Evolutionary conservation across 1,140 invertebrate genomes (phyloP).

Genomic region (Eulimnadia texana): DNA sequence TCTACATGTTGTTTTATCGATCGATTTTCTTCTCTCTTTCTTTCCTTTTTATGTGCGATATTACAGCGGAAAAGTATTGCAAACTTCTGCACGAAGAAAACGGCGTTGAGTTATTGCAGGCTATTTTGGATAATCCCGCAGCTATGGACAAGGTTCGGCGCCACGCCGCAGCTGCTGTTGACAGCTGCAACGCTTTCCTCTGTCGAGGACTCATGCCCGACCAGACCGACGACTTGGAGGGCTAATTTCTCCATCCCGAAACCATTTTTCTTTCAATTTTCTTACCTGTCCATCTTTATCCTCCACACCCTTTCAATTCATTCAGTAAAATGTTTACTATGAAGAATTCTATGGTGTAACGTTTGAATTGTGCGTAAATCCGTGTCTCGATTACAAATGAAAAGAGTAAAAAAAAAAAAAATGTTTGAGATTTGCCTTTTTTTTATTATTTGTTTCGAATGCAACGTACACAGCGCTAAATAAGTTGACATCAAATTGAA

Average conservation of each 20-base stretch:
- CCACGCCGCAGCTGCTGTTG: background rate
- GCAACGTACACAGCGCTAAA: too few relatives aligned
- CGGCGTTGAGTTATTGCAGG: constrained; percentile 55
- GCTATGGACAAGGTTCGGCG: background rate
- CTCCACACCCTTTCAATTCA: too few relatives aligned
- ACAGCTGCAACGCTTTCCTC: constrained; percentile 1
- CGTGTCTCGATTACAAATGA: too few relatives aligned
- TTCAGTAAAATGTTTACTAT: too few relatives aligned
- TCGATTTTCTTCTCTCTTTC: constrained; percentile 18
- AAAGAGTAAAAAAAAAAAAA: too few relatives aligned
- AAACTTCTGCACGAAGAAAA: constrained; percentile 67
- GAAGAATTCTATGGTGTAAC: too few relatives aligned
- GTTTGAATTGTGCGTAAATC: too few relatives aligned
- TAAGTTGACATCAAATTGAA: too few relatives aligned
- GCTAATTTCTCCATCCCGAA: background rate
- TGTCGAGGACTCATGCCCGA: background rate
- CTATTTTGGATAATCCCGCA: constrained; percentile 36
- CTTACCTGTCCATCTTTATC: too few relatives aligned
- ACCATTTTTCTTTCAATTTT: too few relatives aligned
- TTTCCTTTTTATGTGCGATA: constrained; percentile 21
- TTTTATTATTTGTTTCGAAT: too few relatives aligned
- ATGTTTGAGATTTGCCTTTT: too few relatives aligned
- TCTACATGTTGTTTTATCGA: background rate
- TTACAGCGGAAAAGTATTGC: constrained; percentile 81
- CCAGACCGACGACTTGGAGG: constrained; percentile 6